Base-by-base conservation (phyloP, 2,888 invertebrate species). In the Crematogaster levior region DNA sequence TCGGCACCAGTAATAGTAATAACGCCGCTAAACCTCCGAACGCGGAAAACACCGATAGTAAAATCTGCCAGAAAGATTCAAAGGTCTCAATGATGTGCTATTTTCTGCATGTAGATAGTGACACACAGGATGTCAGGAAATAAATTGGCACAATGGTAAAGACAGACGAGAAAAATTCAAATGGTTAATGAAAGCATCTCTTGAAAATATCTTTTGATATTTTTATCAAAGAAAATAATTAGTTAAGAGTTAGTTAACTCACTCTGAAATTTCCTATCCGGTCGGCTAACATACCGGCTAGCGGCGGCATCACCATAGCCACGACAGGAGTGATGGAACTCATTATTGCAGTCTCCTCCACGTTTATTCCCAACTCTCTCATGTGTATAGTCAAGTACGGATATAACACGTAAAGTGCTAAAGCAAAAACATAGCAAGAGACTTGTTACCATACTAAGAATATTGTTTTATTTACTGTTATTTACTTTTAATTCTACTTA, bases 361-460 rank as follows among this genome's bases (percentile, higher is more conserved):
- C 97, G 91, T 96, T 97, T 93, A 97, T 97, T 68, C 97, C 97
- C 90, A 97, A 94, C 93, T 97, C 97, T 81, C 97, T 95, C 97
- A 97, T 97, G 93, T 97, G 97, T 88, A 97, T 97, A 68, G 97
- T 97, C 93, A 97, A 94, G 95, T 97, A 97, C 6, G 97, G 97
- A 93, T 97, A 97, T 85, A 97, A 94, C 68, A 97, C 97, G 92
- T 96, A 96, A 75, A 97, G 95, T 30, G 97, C 97, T 97, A 93
- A 53, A 94, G 12, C 21, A 95, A 84, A 82, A 79, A 88, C 82
- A 86, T 68, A 46, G 73, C 61, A 30, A 18, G 21, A 1, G 24
- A 12, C 15, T 51, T 27, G 21, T 61, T 30, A 18, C 7, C 5
- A 18, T 9, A 12, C 0, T 3, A 82, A 3, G 46, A 27, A 1